Base-by-base conservation (phyloP, 2,888 invertebrate genomes). In the Leptinotarsa juncta region DNA sequence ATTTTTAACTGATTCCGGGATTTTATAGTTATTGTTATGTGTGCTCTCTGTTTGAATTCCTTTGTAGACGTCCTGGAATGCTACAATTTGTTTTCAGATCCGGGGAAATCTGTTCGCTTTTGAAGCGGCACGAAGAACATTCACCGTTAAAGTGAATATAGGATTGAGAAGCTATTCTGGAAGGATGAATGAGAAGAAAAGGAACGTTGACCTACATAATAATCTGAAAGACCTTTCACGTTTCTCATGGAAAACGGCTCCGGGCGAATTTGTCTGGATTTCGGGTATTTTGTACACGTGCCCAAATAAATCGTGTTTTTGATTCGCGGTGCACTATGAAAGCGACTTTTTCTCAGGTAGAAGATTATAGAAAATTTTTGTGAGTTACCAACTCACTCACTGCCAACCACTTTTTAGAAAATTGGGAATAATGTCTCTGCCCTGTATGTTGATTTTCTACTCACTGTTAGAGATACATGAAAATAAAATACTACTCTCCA, bases 1-100 rank as follows among this genome's bases (percentile, higher is more conserved):
- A 72, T 75, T 75, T 75, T 72, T 72, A 72, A 72, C 71, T 72
- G 75, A 66, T 72, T 75, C 66, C 60, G 65, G 69, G 57, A 70
- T 73, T 73, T 70, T 73, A 75, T 70, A 50, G 66, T 69, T 75
- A 70, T 72, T 70, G 65, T 72, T 70, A 72, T 72, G 67, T 72
- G 65, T 32, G 65, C 65, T 65, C 69, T 65, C 51, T 60, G 70
- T 70, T 73, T 70, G 70, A 67, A 66, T 66, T 65, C 66, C 53
- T 66, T 50, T 20, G 18, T 50, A 49, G 60, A 70, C 60, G 50
- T n/a, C 51, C 23, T 55, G 50, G 66, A 70, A 73, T 73, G 73
- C 65, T 50, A 49, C 57, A 51, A 73, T 73, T 73, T 73, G 70
- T 73, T 65, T 65, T 66, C 50, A 26, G 55, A 66, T 42, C 20